Percentiles rank a stretch among this genome's conserved stretches.
Evolutionary conservation across 1,140 invertebrate genomes (phyloP).

Genomic region (Papilio machaon): DNA sequence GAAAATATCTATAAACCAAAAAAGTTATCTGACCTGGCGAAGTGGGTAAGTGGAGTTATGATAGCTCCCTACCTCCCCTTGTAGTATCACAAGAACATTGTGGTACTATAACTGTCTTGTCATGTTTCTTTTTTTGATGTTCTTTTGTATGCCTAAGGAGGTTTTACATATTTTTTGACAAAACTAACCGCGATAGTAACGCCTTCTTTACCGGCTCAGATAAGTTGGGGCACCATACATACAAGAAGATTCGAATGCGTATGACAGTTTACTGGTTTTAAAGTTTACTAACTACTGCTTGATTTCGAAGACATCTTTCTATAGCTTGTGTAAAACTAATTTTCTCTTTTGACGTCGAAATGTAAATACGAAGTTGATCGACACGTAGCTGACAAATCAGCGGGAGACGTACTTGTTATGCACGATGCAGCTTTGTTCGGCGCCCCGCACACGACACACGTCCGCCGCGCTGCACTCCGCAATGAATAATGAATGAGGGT

Average conservation of each 20-base stretch:
- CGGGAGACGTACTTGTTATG: conserved; percentile 40
- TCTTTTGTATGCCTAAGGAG: too few relatives aligned
- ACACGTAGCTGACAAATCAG: conserved; percentile 7
- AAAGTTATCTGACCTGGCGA: too few relatives aligned
- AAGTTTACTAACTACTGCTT: background rate
- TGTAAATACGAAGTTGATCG: conserved; percentile 18
- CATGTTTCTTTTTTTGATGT: too few relatives aligned
- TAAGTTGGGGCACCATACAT: background rate
- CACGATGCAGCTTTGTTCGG: conserved; percentile 44
- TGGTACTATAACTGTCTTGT: too few relatives aligned
- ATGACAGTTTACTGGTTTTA: background rate
- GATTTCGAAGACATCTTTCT: background rate
- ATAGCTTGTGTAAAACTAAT: conserved; percentile 1
- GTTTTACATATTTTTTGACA: too few relatives aligned
- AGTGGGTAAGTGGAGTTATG: too few relatives aligned
- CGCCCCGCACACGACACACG: conserved; percentile 75
- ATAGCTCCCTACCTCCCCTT: too few relatives aligned
- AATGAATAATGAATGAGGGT: conserved; percentile 56
- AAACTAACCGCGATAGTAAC: too few relatives aligned
- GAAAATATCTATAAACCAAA: background rate
- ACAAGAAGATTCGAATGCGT: background rate
- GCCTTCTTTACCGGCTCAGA: too few relatives aligned
- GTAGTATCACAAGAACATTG: too few relatives aligned
- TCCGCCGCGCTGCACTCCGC: conserved; percentile 53
- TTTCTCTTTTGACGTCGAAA: conserved; percentile 22